phyloP scores from a whole-genome alignment of 2,113 vertebrate genomes.

The Mustela lutreola region DNA sequence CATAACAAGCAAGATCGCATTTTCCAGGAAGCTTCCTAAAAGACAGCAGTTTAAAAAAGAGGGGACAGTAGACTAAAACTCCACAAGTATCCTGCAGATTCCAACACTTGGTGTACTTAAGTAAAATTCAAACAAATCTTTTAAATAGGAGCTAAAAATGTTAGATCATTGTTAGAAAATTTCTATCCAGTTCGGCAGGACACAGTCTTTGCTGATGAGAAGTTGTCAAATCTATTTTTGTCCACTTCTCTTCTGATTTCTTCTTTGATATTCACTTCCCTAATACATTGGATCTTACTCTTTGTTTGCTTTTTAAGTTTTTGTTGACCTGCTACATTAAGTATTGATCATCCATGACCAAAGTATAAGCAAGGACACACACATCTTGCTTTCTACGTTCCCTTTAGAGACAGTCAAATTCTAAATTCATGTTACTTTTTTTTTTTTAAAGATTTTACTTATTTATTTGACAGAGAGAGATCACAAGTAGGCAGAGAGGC shows the following conservation, averaged over 20 bases:
- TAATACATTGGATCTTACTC: background rate
- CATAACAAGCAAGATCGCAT: background rate
- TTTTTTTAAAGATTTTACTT: too few species aligned
- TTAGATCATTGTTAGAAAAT: background rate
- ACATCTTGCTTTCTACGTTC: background rate
- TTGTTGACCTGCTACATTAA: background rate
- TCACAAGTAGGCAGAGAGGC: too few species aligned
- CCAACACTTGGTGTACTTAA: background rate
- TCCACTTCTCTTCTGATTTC: background rate
- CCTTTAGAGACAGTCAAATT: conserved; percentile 25
- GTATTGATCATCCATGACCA: background rate
- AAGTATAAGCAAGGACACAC: conserved; percentile 4
- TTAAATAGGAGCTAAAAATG: conserved; percentile 2
- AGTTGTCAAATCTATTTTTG: conserved; percentile 33
- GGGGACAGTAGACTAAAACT: background rate
- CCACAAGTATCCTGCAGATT: background rate
- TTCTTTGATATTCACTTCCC: background rate
- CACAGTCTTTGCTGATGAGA: background rate
- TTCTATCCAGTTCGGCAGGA: background rate
- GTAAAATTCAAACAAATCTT: conserved; percentile 25
- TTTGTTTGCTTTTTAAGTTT: background rate
- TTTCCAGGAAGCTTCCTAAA: background rate
- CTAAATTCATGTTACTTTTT: conserved; percentile 29
- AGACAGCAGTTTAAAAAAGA: background rate
- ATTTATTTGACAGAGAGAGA: too few species aligned